Evolutionary conservation across 23 tunicate genomes (phyloP).

Genomic region (Styela plicata): DNA sequence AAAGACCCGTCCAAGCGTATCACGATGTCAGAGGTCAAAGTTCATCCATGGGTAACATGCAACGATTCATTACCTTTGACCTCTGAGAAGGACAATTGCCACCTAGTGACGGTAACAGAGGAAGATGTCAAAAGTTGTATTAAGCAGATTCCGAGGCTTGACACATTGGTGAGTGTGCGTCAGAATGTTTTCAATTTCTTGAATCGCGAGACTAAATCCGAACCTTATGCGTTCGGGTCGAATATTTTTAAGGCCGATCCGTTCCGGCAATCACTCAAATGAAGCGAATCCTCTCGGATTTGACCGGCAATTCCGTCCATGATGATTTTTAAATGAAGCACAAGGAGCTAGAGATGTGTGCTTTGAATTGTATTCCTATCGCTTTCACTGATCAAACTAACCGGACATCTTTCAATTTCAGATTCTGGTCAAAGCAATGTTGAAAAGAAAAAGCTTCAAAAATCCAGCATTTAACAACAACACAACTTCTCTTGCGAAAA

Average conservation of each 20-base stretch:
- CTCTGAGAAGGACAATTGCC: constrained; percentile 60
- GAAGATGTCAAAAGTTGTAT: constrained; percentile 73
- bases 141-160: constrained; percentile 65
- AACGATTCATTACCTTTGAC: constrained; percentile 35
- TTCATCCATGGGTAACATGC: constrained; percentile 82
- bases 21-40: constrained; percentile 46
- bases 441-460: constrained; percentile 76
- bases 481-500: not conserved
- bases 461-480: constrained; percentile 40
- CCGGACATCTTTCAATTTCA: constrained; percentile 31
- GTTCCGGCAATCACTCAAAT: no score
- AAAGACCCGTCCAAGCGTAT: constrained; percentile 72
- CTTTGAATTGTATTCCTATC: no score
- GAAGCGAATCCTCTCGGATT: no score
- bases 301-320: no score
- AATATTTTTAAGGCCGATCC: no score
- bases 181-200: no score
- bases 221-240: no score
- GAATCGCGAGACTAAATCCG: no score
- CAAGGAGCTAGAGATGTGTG: no score
- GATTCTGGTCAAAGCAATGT: constrained; percentile 91
- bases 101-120: constrained; percentile 73
- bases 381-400: no score
- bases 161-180: constrained; percentile 55
- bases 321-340: no score